Percentiles rank a stretch among this genome's conserved stretches.
Conservation (phyloP, 30 jellyfish, hydroid and myxozoan genomes). For the Mastigias papua region DNA sequence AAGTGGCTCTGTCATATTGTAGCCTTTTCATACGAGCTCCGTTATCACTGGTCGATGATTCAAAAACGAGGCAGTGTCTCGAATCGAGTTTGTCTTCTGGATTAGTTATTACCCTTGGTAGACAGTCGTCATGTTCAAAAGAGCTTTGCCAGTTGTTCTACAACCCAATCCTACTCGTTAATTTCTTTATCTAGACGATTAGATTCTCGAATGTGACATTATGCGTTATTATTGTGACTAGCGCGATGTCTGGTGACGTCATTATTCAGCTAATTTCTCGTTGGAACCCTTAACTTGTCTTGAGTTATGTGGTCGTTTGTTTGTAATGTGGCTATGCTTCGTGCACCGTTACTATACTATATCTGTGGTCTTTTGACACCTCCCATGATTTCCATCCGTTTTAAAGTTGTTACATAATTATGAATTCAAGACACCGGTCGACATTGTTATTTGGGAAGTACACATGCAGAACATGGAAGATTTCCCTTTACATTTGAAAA, state of each 20-base stretch:
- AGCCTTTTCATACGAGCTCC: slow-evolving; percentile 22
- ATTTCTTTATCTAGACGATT: not conserved
- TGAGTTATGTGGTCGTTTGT: too few relatives aligned
- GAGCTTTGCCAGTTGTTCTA: not conserved
- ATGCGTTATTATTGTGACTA: not conserved
- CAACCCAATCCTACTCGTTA: not conserved
- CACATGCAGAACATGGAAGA: too few relatives aligned
- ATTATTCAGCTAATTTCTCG: not conserved
- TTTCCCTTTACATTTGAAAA: too few relatives aligned
- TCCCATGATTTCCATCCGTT: too few relatives aligned
- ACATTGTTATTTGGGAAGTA: too few relatives aligned
- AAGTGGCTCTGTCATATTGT: slow-evolving; percentile 30
- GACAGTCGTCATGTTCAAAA: not conserved
- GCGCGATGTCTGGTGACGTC: not conserved
- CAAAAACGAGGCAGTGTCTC: slow-evolving; percentile 27
- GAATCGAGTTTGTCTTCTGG: not conserved
- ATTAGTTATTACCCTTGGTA: not conserved
- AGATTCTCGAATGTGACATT: not conserved
- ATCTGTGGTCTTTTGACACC: too few relatives aligned
- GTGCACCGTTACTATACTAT: too few relatives aligned
- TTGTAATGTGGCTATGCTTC: too few relatives aligned
- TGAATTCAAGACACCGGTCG: too few relatives aligned
- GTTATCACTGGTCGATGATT: not conserved
- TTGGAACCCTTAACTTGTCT: too few relatives aligned
- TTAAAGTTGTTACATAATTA: too few relatives aligned